A percentile compares a stretch with the other conserved stretches of the same genome.
These are phyloP conservation scores for Hyperopisus bebe DNA, from an alignment of 2,113 vertebrate species.

Conservation along the genomic window DNA sequence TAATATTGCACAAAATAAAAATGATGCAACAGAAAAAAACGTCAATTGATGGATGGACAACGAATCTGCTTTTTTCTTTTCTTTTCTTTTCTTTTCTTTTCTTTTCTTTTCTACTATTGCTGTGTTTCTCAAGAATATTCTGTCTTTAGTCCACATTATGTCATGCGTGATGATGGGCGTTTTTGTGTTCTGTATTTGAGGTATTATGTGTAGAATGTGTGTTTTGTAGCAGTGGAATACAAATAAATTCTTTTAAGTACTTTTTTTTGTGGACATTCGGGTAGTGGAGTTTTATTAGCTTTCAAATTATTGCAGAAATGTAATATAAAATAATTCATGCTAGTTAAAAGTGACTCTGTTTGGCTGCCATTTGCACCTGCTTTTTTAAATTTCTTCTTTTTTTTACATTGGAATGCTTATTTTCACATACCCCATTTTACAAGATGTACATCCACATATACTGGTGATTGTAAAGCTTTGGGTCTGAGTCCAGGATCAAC, in stretches of 20 bases:
- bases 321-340: neutral
- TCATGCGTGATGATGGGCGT: neutral
- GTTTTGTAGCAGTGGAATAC: neutral
- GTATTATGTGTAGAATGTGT: neutral
- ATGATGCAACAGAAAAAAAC: neutral
- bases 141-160: neutral
- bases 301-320: neutral
- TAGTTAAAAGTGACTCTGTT: neutral
- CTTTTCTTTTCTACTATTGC: neutral
- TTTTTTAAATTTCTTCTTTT: neutral
- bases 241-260: neutral
- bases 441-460: neutral
- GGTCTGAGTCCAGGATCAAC: neutral
- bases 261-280: neutral
- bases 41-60: neutral
- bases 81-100: neutral
- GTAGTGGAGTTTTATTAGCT: neutral
- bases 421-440: neutral
- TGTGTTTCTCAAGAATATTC: neutral
- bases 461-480: neutral
- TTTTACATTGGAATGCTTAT: neutral
- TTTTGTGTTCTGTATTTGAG: neutral
- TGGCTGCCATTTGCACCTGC: neutral
- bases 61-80: neutral
- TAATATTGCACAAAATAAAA: neutral